Conservation (phyloP, 2,888 invertebrate species). For the Philaethria dido region DNA sequence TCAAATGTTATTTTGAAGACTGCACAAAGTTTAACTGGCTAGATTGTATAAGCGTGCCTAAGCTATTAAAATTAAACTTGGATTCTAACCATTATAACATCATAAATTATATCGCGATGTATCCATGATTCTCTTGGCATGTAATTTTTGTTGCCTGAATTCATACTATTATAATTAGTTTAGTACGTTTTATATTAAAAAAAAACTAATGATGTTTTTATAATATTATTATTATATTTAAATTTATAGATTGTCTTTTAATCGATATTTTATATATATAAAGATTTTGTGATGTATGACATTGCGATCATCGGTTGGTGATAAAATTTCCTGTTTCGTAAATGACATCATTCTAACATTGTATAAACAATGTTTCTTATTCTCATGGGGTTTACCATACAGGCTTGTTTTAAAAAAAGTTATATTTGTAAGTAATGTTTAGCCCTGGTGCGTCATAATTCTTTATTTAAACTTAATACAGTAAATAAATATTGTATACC, state of each 20-base stretch:
- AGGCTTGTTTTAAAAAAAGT: neutral
- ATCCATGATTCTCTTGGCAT: no score
- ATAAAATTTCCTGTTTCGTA: neutral
- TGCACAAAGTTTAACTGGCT: neutral
- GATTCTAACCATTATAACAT: no score
- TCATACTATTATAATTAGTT: no score
- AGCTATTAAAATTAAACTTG: no score
- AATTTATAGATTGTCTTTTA: neutral
- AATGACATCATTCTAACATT: conserved; percentile 6
- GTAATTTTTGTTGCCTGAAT: no score
- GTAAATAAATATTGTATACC: no score
- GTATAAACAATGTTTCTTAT: neutral
- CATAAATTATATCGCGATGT: no score
- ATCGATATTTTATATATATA: neutral
- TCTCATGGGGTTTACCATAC: neutral
- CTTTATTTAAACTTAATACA: no score
- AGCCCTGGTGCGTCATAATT: neutral
- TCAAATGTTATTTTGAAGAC: no score
- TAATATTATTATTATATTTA: neutral
- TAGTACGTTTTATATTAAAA: no score
- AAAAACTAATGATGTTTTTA: no score
- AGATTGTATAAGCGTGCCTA: neutral
- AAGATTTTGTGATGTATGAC: neutral
- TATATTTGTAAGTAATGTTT: neutral
- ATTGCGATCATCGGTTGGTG: conserved; percentile 7